Evolutionary conservation across 2,888 invertebrate genomes (phyloP), one percentile per base, ranked within the genome.

Genomic region (Ethmia dodecea): DNA sequence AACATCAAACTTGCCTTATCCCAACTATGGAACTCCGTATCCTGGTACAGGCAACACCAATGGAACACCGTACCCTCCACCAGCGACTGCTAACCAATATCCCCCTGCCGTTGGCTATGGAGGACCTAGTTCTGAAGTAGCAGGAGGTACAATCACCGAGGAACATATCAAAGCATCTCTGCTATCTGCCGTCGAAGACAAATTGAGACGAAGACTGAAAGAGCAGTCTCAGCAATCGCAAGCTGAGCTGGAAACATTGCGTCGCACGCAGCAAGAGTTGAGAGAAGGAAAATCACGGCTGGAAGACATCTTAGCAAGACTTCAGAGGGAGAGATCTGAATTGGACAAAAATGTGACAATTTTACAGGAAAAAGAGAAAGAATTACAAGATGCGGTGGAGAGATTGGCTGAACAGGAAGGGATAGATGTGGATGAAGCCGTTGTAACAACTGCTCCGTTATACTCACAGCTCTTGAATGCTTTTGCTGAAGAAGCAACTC

Each of bases 401-500:
- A 90, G 92, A 49, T 81, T 95, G 18, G 90, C 92, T 31, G 91
- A 92, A 58, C 92, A 94, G 50, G 93, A 95, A 53, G 90, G 92
- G 16, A 91, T 96, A 52, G 94, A 96, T 81, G 95, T 98, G 26
- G 99, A 99, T 78, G 97, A 98, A 69, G 98, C 98, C 37, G 97
- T 99, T 20, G 95, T 95, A 12, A 97, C 98, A 1, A 96, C 97
- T 35, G 96, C 98, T 13, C 98, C 99, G 0, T 84, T 99, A 29
- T 98, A 98, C 67, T 95, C 95, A 80, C 98, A 98, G 93, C 90
- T 99, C 61, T 79, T 98, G 42, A 96, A 94, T 78, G 93, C 97
- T 27, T 98, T 96, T 86, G 97, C 97, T 31, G 98, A 99, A 77
- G 99, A 99, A 87, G 97, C 98, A 43, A 98, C 99, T 10, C 91